Percentiles rank a stretch among this genome's conserved stretches.
These are phyloP conservation scores for Heliconius hortense DNA, from an alignment of 2,888 invertebrate species.

Conservation along the genomic window DNA sequence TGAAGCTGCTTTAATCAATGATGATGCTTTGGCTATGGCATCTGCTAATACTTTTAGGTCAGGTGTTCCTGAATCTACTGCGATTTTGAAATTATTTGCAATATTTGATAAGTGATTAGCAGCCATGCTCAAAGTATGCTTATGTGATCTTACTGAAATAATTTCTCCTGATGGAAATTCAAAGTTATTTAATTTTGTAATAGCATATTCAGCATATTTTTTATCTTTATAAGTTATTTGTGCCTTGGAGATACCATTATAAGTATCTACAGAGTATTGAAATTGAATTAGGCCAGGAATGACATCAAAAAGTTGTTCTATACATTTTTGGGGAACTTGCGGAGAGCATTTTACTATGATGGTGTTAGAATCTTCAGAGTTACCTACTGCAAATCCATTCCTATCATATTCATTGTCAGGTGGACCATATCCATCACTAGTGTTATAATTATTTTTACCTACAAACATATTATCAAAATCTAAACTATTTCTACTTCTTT, in stretches of 20 bases:
- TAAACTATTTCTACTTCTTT: conserved; percentile 61
- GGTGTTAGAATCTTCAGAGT: conserved; percentile 80
- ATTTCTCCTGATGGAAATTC: conserved; percentile 96
- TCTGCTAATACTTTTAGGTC: conserved; percentile 87
- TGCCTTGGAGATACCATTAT: conserved; percentile 72
- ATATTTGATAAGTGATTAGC: conserved; percentile 66
- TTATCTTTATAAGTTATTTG: conserved; percentile 64
- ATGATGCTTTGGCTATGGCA: conserved; percentile 89
- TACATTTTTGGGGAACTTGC: conserved; percentile 86
- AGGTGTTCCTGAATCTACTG: conserved; percentile 60
- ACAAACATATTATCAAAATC: conserved; percentile 46
- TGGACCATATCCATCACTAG: conserved; percentile 43
- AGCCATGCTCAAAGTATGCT: conserved; percentile 65
- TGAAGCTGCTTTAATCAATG: conserved; percentile 86
- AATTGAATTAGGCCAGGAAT: conserved; percentile 84
- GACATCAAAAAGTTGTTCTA: conserved; percentile 93
- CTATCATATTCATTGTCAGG: conserved; percentile 44
- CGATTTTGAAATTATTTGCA: conserved; percentile 68
- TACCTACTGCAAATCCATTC: conserved; percentile 45
- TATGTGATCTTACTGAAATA: conserved; percentile 87
- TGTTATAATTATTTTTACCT: conserved; percentile 44
- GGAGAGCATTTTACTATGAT: conserved; percentile 88
- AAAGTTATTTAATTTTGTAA: conserved; percentile 93
- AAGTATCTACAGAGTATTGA: conserved; percentile 73
- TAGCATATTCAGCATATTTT: conserved; percentile 82